These are phyloP conservation scores for Drosophila dives DNA, from an alignment of 2,888 invertebrate genomes.

Conservation along the genomic window DNA sequence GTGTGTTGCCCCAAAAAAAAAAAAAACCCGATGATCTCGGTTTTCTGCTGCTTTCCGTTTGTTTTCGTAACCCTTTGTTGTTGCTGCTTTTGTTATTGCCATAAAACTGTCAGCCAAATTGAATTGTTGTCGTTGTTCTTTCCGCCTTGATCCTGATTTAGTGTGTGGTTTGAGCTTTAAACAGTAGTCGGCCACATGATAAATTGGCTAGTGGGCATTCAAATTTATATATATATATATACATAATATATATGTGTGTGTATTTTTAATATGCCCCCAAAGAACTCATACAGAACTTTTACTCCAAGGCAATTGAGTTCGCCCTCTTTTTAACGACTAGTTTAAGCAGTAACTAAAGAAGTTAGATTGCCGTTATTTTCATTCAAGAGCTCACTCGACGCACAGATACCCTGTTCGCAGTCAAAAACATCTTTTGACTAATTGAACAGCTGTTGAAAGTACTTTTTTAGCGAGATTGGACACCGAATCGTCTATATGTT, in stretches of 20 bases:
- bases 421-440: no score
- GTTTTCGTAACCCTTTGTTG: constrained; percentile 11
- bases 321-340: constrained; percentile 28
- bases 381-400: neutral
- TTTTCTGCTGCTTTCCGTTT: constrained; percentile 3
- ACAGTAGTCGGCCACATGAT: constrained; percentile 54
- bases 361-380: neutral
- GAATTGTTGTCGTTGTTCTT: constrained; percentile 48
- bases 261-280: constrained; percentile 11
- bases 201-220: constrained; percentile 53
- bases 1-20: constrained; percentile 48
- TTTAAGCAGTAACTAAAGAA: constrained; percentile 24
- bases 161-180: constrained; percentile 35
- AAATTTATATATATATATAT: no score
- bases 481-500: neutral
- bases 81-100: constrained; percentile 37
- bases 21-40: constrained; percentile 1
- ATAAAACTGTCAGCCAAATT: constrained; percentile 75
- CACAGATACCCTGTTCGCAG: neutral
- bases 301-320: constrained; percentile 50
- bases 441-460: neutral
- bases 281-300: constrained; percentile 25
- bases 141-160: constrained; percentile 72
- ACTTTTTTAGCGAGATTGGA: neutral
- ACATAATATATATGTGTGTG: neutral